Evolutionary conservation across 2,888 invertebrate species (phyloP).

Genomic region (Sialis fuliginosa): DNA sequence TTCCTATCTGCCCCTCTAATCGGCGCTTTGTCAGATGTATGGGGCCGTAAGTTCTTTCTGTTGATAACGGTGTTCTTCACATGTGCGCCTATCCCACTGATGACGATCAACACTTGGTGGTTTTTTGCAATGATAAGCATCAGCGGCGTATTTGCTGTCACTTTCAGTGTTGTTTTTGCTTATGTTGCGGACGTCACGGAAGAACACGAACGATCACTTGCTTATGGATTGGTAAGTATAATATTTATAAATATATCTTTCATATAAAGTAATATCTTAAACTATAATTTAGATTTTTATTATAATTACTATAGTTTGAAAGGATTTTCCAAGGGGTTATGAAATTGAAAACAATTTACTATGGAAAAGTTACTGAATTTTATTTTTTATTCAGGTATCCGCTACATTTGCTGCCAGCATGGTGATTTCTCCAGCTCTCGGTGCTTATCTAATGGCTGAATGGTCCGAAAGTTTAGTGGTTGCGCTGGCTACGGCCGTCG

Average conservation of each 20-base stretch:
- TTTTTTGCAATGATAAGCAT: constrained; percentile 99
- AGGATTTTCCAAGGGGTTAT: too few relatives aligned
- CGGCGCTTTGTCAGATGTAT: constrained; percentile 94
- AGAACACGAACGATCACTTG: constrained; percentile 83
- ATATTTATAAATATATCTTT: not conserved
- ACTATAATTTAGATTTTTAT: too few relatives aligned
- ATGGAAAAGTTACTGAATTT: not conserved
- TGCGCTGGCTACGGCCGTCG: constrained; percentile 87
- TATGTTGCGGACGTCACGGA: constrained; percentile 99
- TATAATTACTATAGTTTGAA: too few relatives aligned
- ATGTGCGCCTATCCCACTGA: constrained; percentile 94
- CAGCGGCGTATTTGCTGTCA: constrained; percentile 96
- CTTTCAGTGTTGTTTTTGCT: constrained; percentile 98
- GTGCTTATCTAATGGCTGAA: constrained; percentile 70
- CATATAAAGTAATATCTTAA: too few relatives aligned
- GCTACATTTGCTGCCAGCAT: constrained; percentile 98
- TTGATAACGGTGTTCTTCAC: constrained; percentile 97
- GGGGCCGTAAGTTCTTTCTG: constrained; percentile 96
- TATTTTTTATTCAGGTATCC: constrained; percentile 37
- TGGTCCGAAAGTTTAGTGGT: constrained; percentile 63
- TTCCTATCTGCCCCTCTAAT: constrained; percentile 95
- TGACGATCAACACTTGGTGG: constrained; percentile 99
- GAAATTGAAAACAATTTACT: constrained; percentile 3
- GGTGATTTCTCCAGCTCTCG: constrained; percentile 95
- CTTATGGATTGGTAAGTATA: constrained; percentile 71